Evolutionary conservation across 2,797 vertebrate genomes (phyloP).

Genomic region (Adrianichthys oophorus): DNA sequence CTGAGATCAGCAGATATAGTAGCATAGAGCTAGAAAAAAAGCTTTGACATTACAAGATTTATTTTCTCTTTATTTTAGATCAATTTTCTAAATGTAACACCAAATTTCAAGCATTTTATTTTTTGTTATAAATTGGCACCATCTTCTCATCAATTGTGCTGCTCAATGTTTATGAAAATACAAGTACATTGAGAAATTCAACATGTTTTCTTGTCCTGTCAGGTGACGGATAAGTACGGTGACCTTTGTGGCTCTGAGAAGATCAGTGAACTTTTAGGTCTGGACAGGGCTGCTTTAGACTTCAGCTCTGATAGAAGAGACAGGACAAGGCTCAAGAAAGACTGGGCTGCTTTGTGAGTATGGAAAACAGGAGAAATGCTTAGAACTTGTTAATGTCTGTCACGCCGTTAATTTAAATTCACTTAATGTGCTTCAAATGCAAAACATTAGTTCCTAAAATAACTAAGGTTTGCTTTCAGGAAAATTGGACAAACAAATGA

Average conservation of each 20-base stretch:
- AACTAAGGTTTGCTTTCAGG: too few relatives aligned
- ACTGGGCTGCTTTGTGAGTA: constrained; percentile 86
- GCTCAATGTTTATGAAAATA: constrained; percentile 2
- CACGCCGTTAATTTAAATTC: not conserved
- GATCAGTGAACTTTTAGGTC: constrained; percentile 89
- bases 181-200: constrained; percentile 11
- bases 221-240: constrained; percentile 96
- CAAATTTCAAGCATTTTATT: too few relatives aligned
- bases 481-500: too few relatives aligned
- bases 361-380: not conserved
- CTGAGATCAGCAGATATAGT: too few relatives aligned
- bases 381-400: not conserved
- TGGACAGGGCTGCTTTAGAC: constrained; percentile 89
- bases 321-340: constrained; percentile 82
- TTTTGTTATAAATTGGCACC: too few relatives aligned
- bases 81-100: too few relatives aligned
- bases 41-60: too few relatives aligned
- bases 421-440: not conserved
- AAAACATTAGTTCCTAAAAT: too few relatives aligned
- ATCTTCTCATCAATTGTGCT: too few relatives aligned
- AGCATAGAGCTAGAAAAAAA: too few relatives aligned
- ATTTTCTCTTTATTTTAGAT: too few relatives aligned
- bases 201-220: constrained; percentile 30
- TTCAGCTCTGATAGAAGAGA: constrained; percentile 84
- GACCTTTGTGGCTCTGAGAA: constrained; percentile 88